Evolutionary conservation across 2,888 invertebrate species (phyloP).

Genomic region (Scaptomyza parva): DNA sequence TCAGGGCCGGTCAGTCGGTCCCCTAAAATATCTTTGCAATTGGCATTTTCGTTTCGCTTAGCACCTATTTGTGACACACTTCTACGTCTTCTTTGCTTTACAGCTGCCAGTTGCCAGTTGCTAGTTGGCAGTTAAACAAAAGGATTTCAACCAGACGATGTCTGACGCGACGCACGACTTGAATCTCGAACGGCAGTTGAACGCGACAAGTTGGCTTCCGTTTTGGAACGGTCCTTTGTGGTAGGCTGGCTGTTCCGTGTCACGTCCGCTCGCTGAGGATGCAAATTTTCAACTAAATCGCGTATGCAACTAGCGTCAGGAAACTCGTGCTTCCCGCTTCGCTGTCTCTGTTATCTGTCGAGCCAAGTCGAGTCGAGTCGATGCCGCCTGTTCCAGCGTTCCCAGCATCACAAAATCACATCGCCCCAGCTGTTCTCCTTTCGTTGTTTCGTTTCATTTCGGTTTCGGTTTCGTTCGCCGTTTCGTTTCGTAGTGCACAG

Average conservation of each 20-base stretch:
- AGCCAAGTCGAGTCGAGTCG: neutral
- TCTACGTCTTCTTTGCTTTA: constrained; percentile 3
- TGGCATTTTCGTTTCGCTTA: constrained; percentile 24
- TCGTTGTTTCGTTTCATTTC: constrained; percentile 13
- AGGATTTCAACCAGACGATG: constrained; percentile 24
- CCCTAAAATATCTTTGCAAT: constrained; percentile 39
- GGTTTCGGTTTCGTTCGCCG: neutral
- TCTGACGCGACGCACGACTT: constrained; percentile 40
- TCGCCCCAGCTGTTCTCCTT: constrained; percentile 9
- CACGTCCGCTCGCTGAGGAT: constrained; percentile 73
- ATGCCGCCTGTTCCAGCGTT: constrained; percentile 36
- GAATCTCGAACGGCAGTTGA: constrained; percentile 27
- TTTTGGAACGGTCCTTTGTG: neutral
- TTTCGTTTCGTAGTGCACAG: constrained; percentile 5
- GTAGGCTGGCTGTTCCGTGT: constrained; percentile 21
- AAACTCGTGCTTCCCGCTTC: constrained; percentile 40
- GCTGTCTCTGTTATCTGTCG: constrained; percentile 29
- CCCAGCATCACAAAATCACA: constrained; percentile 17
- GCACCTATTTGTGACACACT: constrained; percentile 33
- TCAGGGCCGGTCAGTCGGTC: neutral
- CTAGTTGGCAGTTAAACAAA: too few species aligned
- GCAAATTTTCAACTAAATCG: constrained; percentile 74
- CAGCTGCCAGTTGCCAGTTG: too few species aligned
- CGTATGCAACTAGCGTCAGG: constrained; percentile 48
- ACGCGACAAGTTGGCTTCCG: constrained; percentile 51